These are phyloP conservation scores for Gouania willdenowi DNA, from an alignment of 2,797 vertebrate species.

Conservation along the genomic window DNA sequence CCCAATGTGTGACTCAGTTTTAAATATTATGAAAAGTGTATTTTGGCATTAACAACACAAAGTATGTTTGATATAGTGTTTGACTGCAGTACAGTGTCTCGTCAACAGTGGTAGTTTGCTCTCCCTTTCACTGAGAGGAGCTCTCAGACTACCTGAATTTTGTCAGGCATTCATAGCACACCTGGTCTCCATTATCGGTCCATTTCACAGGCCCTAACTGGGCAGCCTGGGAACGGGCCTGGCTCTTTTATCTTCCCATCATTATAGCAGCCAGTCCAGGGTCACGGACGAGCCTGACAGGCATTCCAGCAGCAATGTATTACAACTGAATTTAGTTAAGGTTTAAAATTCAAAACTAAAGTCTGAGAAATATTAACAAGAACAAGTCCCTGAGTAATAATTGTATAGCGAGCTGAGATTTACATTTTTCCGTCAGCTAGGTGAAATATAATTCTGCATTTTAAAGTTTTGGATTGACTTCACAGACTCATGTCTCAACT, in stretches of 20 bases:
- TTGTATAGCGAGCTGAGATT: slow-evolving; percentile 72
- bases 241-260: slow-evolving; percentile 84
- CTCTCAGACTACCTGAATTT: slow-evolving; percentile 70
- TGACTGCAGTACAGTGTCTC: slow-evolving; percentile 11
- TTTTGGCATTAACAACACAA: too few relatives aligned
- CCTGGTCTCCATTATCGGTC: slow-evolving; percentile 87
- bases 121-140: slow-evolving; percentile 67
- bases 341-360: slow-evolving; percentile 51
- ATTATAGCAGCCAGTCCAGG: slow-evolving; percentile 78
- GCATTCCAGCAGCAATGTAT: slow-evolving; percentile 75
- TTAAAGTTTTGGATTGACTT: slow-evolving; percentile 37
- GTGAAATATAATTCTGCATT: slow-evolving; percentile 48
- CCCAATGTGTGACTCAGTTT: too few relatives aligned
- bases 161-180: slow-evolving; percentile 75
- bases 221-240: slow-evolving; percentile 82
- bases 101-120: slow-evolving; percentile 46
- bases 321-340: slow-evolving; percentile 78
- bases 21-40: too few relatives aligned
- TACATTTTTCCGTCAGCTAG: slow-evolving; percentile 47
- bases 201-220: slow-evolving; percentile 81
- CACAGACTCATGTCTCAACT: slow-evolving; percentile 30
- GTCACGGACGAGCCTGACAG: slow-evolving; percentile 80
- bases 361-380: slow-evolving; percentile 73
- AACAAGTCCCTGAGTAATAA: slow-evolving; percentile 75
- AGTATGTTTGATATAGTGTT: background rate